Percentiles rank a stretch among this genome's conserved stretches.
Evolutionary conservation across 2,113 vertebrate species (phyloP).

Genomic region (Herpetotheres cachinnans): DNA sequence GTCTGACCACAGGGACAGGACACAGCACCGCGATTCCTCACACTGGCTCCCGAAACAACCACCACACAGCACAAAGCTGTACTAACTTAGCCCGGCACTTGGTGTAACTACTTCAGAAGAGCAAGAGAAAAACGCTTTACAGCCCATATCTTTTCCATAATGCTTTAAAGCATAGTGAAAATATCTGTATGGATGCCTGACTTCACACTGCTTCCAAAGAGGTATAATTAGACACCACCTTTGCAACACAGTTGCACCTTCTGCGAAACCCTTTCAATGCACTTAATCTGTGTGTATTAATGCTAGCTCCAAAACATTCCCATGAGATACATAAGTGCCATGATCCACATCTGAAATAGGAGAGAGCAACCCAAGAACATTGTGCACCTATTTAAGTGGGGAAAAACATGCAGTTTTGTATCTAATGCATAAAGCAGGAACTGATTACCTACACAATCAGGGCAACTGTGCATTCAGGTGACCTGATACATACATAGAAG

Average conservation of each 20-base stretch:
- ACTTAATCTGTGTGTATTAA: background rate
- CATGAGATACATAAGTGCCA: background rate
- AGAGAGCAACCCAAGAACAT: background rate
- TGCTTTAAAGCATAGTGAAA: background rate
- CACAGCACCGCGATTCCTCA: background rate
- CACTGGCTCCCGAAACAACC: accelerated
- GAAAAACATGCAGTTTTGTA: background rate
- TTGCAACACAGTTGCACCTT: background rate
- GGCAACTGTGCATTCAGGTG: background rate
- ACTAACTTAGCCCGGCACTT: background rate
- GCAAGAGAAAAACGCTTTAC: background rate
- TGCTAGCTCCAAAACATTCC: background rate
- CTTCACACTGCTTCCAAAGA: background rate
- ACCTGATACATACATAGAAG: background rate
- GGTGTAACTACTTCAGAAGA: background rate
- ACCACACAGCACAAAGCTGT: background rate
- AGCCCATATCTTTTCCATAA: background rate
- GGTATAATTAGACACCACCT: background rate
- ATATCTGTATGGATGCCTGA: background rate
- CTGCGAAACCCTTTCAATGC: background rate
- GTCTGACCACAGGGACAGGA: background rate
- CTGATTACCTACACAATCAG: background rate
- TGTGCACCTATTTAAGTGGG: background rate
- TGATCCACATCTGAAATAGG: background rate
- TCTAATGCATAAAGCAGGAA: background rate